Conservation (phyloP, 2,888 invertebrate species). For the Apoda limacodes region DNA sequence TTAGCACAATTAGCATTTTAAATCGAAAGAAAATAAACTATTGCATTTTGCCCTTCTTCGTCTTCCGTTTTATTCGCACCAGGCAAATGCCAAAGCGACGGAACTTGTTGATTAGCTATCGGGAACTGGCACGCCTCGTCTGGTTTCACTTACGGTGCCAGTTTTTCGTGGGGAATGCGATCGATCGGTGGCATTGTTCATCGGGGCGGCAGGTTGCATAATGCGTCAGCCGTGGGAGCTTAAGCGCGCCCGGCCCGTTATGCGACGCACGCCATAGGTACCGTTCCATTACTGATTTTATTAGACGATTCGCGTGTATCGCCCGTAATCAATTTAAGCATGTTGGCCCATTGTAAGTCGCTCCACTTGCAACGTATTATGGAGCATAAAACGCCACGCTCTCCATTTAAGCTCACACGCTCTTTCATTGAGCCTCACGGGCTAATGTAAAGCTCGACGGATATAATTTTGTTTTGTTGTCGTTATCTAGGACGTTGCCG, state of each 20-base stretch:
- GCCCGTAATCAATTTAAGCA: conserved; percentile 58
- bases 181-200: conserved; percentile 29
- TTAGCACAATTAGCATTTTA: too few relatives aligned
- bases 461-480: conserved; percentile 36
- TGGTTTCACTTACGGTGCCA: conserved; percentile 40
- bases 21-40: too few relatives aligned
- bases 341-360: conserved; percentile 42
- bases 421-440: conserved; percentile 27
- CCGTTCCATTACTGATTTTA: conserved; percentile 67
- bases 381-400: conserved; percentile 44
- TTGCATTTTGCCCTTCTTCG: too few relatives aligned
- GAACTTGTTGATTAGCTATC: conserved; percentile 20
- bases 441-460: conserved; percentile 33
- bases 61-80: conserved; percentile 14
- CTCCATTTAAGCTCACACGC: conserved; percentile 42
- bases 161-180: conserved; percentile 44
- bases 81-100: conserved; percentile 16
- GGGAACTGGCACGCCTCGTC: too few relatives aligned
- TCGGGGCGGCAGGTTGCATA: conserved; percentile 39
- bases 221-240: conserved; percentile 62
- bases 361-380: conserved; percentile 50
- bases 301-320: conserved; percentile 64
- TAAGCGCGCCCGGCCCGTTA: conserved; percentile 46
- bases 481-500: conserved; percentile 32
- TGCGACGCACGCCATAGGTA: conserved; percentile 62